phyloP scores from a whole-genome alignment of 2,888 invertebrate species.

The Fissipunctia ypsillon region DNA sequence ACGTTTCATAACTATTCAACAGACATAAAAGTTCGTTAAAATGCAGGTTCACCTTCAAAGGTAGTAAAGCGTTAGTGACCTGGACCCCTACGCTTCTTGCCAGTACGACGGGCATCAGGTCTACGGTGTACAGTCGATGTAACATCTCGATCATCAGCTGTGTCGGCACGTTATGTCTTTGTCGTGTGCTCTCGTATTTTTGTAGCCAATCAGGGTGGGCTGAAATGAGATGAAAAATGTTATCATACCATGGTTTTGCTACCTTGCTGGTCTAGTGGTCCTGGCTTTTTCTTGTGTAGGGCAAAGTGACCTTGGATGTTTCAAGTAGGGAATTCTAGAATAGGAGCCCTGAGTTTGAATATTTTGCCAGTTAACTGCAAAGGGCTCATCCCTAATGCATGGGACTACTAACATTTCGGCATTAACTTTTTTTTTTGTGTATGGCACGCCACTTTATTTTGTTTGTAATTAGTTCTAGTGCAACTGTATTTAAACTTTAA shows the following conservation, averaged over 20 bases:
- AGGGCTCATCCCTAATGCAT: background rate
- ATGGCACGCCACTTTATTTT: too few species aligned
- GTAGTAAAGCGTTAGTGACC: constrained; percentile 93
- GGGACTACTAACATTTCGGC: too few species aligned
- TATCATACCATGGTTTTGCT: background rate
- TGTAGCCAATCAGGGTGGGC: constrained; percentile 93
- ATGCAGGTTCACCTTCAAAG: constrained; percentile 92
- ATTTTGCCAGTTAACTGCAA: too few species aligned
- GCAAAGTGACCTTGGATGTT: too few species aligned
- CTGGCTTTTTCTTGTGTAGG: background rate
- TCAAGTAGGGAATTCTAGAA: too few species aligned
- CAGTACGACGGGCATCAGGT: constrained; percentile 94
- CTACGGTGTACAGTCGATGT: constrained; percentile 95
- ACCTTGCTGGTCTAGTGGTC: too few species aligned
- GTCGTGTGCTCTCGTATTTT: constrained; percentile 95
- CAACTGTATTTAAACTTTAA: too few species aligned
- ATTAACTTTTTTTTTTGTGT: too few species aligned
- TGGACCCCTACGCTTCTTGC: constrained; percentile 95
- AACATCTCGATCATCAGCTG: constrained; percentile 97
- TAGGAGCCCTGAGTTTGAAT: too few species aligned
- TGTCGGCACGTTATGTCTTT: constrained; percentile 96
- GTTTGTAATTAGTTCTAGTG: too few species aligned
- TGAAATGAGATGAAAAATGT: constrained; percentile 69
- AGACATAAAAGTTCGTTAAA: background rate
- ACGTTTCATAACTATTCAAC: background rate